A percentile compares a stretch with the other conserved stretches of the same genome.
Conservation (phyloP, 2,113 vertebrate genomes). For the Peromyscus maniculatus region DNA sequence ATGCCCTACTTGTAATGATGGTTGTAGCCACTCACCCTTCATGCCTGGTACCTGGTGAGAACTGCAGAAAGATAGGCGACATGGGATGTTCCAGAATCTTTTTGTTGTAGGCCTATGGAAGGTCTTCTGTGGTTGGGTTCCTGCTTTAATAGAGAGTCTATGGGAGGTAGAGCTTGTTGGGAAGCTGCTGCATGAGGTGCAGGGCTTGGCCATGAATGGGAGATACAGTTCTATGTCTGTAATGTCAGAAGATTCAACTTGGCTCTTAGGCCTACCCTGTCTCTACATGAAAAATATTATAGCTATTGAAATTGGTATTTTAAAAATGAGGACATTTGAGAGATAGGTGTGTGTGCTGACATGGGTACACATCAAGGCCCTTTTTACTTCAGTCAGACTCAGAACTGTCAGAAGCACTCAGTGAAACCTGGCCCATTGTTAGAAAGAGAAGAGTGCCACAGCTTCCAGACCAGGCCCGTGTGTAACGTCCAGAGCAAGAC, state of each 20-base stretch:
- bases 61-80: not conserved
- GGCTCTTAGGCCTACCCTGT: not conserved
- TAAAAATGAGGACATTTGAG: not conserved
- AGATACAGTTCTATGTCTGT: not conserved
- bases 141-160: not conserved
- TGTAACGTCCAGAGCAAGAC: not conserved
- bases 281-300: not conserved
- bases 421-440: not conserved
- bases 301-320: not conserved
- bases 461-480: not conserved
- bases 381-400: not conserved
- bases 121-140: not conserved
- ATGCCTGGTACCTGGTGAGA: not conserved
- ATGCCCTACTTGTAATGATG: not conserved
- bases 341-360: not conserved
- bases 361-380: not conserved
- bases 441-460: not conserved
- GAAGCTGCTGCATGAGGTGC: not conserved
- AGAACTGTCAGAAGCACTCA: too few relatives aligned
- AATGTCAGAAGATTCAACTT: not conserved
- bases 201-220: not conserved
- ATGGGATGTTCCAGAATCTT: not conserved
- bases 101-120: not conserved
- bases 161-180: not conserved
- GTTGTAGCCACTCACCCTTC: rapidly evolving